Base-by-base conservation (phyloP, 2,888 invertebrate species). In the Aromia moschata region DNA sequence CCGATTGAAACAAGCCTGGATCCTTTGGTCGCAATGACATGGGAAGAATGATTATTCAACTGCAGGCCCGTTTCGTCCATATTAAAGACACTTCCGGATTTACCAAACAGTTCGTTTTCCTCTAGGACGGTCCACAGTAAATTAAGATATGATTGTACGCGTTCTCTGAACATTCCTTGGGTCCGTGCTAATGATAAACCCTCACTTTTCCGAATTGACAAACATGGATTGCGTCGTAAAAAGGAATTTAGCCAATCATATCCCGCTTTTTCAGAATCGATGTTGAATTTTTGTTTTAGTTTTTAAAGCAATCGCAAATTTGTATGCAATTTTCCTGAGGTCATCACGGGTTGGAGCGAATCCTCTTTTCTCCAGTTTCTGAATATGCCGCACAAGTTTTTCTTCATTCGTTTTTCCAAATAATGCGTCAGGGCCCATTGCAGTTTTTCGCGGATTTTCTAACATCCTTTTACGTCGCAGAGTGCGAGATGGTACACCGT, bases 51-150 rank as follows among this genome's bases (percentile, higher is more conserved):
- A 31, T 62, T 56, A 40, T 56, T 58, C n/a, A 61, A 18, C 30
- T 61, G 58, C 3, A 58, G 31, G 1, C 57, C 60, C 9, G 51
- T 43, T 18, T 57, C 58, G 18, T 61, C 61, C 11, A 55, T 30
- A 30, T 55, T 61, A 36, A 40, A 58, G 0, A 61, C 37, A 18
- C 44, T 38, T 9, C 46, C 38, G 5, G 55, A 45, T 51, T 61
- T 55, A 36, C 53, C 30, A 31, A 41, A 37, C 9, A 60, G 33
- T 3, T 52, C 11, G 40, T 45, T 9, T 11, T 45, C 38, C 9
- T 41, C 41, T 15, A 41, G 11, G 11, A 41, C 41, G 15, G 16
- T 17, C n/a, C 15, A 4, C 17, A 41, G 18, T 10, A 41, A 15
- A 9, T 41, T 11, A 41, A 41, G 18, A 15, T 41, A 41, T 3